Evolutionary conservation across 2,113 vertebrate genomes (phyloP).

Genomic region (Herpailurus yagouaroundi): DNA sequence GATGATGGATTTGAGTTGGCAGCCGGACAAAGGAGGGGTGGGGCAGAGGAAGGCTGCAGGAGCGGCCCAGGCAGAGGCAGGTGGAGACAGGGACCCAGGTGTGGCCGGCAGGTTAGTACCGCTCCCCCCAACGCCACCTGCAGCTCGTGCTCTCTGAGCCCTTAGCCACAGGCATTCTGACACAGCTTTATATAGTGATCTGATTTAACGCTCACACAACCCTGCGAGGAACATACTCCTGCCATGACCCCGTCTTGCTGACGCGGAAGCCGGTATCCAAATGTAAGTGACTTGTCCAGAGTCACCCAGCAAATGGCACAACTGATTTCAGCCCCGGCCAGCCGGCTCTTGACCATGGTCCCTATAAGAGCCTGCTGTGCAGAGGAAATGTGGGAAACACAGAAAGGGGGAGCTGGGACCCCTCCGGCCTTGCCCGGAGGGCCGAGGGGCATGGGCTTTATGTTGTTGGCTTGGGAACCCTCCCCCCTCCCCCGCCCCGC

Average conservation of each 20-base stretch:
- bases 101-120: not conserved
- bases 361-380: fast-evolving
- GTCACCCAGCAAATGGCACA: not conserved
- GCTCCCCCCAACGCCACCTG: not conserved
- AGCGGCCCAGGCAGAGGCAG: not conserved
- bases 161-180: not conserved
- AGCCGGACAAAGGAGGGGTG: not conserved
- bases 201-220: not conserved
- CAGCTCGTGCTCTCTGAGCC: not conserved
- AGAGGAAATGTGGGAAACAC: not conserved
- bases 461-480: not conserved
- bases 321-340: not conserved
- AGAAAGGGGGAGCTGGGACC: not conserved
- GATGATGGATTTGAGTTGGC: not conserved
- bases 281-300: not conserved
- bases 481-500: not conserved
- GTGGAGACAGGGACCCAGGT: fast-evolving
- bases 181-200: not conserved
- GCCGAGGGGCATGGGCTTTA: not conserved
- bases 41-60: not conserved
- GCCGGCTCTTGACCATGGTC: not conserved
- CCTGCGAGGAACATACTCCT: not conserved
- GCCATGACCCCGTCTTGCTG: not conserved
- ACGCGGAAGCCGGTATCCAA: not conserved
- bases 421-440: not conserved